Base-by-base conservation (phyloP, 2,797 vertebrate genomes). In the Chrosomus eos region DNA sequence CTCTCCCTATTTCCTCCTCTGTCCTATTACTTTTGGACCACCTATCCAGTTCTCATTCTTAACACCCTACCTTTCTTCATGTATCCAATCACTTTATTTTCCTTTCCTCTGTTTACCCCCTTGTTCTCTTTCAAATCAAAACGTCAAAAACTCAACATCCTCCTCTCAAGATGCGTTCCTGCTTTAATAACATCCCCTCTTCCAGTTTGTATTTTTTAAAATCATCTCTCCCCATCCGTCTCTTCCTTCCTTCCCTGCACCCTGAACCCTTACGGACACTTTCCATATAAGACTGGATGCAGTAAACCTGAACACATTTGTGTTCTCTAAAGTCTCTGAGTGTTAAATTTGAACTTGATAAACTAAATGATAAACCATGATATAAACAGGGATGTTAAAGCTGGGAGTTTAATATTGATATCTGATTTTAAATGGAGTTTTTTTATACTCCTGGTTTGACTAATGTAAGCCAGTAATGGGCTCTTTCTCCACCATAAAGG, bases 91-190 rank as follows among this genome's bases (percentile, higher is more conserved):
- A n/a, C 23, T 18, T 53, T 68, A 26, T 72, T 90, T 85, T 64
- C 79, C 43, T 36, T 45, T 85, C 9, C 7, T 68, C 45, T 62
- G 26, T 81, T 86, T 82, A 81, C 84, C 70, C 82, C 80, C 72
- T 87, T 80, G 80, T 86, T 90, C 88, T 89, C 60, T 88, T 93
- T 92, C 84, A 87, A 88, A 94, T 48, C 14, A 48, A 43, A 48
- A 48, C 1, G 90, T 93, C 91, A 90, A 91, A 92, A 94, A 90
- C 90, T 85, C 89, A 88, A 87, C 85, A 23, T 90, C 87, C 82
- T 77, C 8, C 62, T 58, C 43, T n/a, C 64, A 28, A 23, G 51
- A 82, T 26, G 21, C 10, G 4, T 31, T 64, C 26, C 60, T 31
- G 74, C 31, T 38, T 70, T 60, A 55, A 5, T 76, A 89, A 88